Base-by-base conservation (phyloP, 2,113 vertebrate genomes). In the Pedionomus torquatus region DNA sequence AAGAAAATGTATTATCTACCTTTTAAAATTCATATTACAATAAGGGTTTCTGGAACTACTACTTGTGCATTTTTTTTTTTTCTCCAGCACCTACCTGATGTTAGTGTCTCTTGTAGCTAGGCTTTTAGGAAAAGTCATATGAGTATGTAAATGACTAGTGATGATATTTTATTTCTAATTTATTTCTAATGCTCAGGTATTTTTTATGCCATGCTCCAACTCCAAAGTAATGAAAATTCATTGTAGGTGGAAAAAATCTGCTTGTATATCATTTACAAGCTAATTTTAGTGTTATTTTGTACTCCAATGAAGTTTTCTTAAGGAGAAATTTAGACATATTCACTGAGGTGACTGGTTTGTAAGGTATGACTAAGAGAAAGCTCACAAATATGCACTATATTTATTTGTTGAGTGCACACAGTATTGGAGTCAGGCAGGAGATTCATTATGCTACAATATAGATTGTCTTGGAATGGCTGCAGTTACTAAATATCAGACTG, bases 31-130 rank as follows among this genome's bases (percentile, higher is more conserved):
- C 5, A 7, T 90, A 44, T 85, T 90, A 30, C 16, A 52, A 30
- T 41, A 61, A 44, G 3, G 3, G 6, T 51, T 83, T 55, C 51
- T 76, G 49, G 5, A 66, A 28, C 9, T 44, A 20, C 57, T 79
- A n/a, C 7, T 64, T 75, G 8, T 57, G 24, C 5, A 10, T 49
- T 0, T 0, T 11, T 21, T n/a, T 69, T 0, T 13, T 21, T n/a
- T 58, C 52, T 26, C 1, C 0, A 24, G 10, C 23, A 46, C 43
- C 44, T 69, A 20, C 30, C 16, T 84, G 5, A 41, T n/a, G 19
- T 48, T 84, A 75, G 12, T 90, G 21, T 7, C 25, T 82, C n/a
- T 94, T 85, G 33, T 17, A 51, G 65, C 7, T 30, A 63, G 7
- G 16, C 17, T 82, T 78, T 66, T 14, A 74, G 24, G 26, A 89